A percentile compares a stretch with the other conserved stretches of the same genome.
Evolutionary conservation across 2,888 invertebrate genomes (phyloP).

Genomic region (Agonum fuliginosum): DNA sequence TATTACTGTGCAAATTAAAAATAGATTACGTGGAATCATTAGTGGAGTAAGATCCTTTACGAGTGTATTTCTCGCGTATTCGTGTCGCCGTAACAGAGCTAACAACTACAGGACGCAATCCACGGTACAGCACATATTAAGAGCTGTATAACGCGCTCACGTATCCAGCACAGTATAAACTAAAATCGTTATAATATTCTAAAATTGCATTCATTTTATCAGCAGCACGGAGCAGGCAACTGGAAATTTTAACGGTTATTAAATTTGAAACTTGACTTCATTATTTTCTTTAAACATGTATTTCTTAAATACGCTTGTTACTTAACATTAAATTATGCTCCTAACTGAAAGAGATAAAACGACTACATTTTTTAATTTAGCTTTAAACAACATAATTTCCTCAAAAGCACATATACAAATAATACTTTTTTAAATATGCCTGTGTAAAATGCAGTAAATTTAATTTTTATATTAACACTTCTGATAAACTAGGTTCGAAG

Average conservation of each 20-base stretch:
- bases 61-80: constrained; percentile 18
- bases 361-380: too few species aligned
- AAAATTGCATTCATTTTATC: constrained; percentile 54
- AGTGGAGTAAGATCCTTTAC: constrained; percentile 28
- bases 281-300: constrained; percentile 38
- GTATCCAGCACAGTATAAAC: constrained; percentile 3
- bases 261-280: constrained; percentile 25
- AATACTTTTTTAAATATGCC: too few species aligned
- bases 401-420: too few species aligned
- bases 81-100: constrained; percentile 29
- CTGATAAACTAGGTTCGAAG: too few species aligned
- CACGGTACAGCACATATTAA: constrained; percentile 37
- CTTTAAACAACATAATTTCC: too few species aligned
- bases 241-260: constrained; percentile 41
- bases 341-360: too few species aligned
- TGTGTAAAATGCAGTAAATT: too few species aligned
- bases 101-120: too few species aligned
- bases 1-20: constrained; percentile 30
- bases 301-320: constrained; percentile 14
- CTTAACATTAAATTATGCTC: neutral
- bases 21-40: constrained; percentile 37
- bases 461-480: too few species aligned
- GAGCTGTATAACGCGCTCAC: constrained; percentile 21
- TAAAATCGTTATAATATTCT: constrained; percentile 43
- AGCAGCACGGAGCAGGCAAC: constrained; percentile 40